These are phyloP conservation scores for Plectropomus leopardus DNA, from an alignment of 2,113 vertebrate genomes.

Conservation along the genomic window DNA sequence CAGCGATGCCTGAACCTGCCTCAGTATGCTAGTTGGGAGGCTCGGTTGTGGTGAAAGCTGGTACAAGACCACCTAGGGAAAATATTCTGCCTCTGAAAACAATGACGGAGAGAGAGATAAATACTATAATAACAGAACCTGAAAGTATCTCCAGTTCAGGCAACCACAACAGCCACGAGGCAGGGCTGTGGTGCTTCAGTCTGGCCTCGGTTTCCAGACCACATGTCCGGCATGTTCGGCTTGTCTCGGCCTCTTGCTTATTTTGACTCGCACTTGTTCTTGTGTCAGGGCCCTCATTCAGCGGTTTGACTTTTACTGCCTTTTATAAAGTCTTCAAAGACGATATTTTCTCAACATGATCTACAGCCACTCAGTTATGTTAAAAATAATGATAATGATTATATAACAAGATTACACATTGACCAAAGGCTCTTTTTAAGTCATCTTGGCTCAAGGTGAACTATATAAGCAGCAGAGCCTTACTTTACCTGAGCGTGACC, in stretches of 20 bases:
- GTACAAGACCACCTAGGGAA: slow-evolving; percentile 52
- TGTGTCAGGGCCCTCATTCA: background rate
- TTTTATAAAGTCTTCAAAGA: background rate
- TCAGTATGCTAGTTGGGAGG: slow-evolving; percentile 29
- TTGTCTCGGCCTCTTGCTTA: slow-evolving; percentile 40
- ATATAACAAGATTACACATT: too few species aligned
- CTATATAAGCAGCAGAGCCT: too few species aligned
- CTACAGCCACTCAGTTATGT: too few species aligned
- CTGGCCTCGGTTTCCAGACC: slow-evolving; percentile 49
- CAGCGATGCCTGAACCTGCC: slow-evolving; percentile 58
- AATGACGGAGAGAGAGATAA: slow-evolving; percentile 48
- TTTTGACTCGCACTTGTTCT: slow-evolving; percentile 46
- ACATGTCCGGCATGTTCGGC: slow-evolving; percentile 49
- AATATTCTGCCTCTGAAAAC: slow-evolving; percentile 55
- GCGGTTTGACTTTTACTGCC: slow-evolving; percentile 21
- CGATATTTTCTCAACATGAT: background rate
- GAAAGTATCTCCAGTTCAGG: slow-evolving; percentile 40
- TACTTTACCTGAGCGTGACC: too few species aligned
- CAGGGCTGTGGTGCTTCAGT: slow-evolving; percentile 49
- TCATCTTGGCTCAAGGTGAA: too few species aligned
- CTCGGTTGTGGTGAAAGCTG: slow-evolving; percentile 42
- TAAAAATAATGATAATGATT: too few species aligned
- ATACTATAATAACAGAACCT: slow-evolving; percentile 57
- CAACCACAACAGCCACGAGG: slow-evolving; percentile 49
- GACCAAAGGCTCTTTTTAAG: too few species aligned